A percentile compares a stretch with the other conserved stretches of the same genome.
Conservation (phyloP, 2,888 invertebrate species). For the Plagiodera versicolora region DNA sequence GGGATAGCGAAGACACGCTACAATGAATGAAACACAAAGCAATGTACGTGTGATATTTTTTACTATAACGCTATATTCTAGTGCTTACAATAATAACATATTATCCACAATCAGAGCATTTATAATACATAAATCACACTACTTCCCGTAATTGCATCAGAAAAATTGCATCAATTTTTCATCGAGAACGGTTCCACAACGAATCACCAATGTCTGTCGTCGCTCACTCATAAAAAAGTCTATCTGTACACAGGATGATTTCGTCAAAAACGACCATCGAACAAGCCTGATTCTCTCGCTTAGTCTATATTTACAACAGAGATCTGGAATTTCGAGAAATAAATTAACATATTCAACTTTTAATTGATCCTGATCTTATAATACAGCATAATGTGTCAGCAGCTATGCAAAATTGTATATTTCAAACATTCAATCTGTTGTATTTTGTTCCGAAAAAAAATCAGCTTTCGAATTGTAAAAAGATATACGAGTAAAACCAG, state of each 20-base stretch:
- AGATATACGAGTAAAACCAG: too few relatives aligned
- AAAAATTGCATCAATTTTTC: conserved; percentile 27
- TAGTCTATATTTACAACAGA: background rate
- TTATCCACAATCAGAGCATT: conserved; percentile 53
- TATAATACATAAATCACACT: conserved; percentile 54
- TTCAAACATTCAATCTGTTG: too few relatives aligned
- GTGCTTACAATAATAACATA: conserved; percentile 52
- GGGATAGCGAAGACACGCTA: conserved; percentile 8
- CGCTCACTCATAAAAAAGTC: conserved; percentile 12
- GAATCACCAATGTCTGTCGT: conserved; percentile 25
- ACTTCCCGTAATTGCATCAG: conserved; percentile 42
- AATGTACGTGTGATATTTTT: conserved; percentile 46
- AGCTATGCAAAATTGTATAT: background rate
- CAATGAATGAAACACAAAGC: conserved; percentile 46
- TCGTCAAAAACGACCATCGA: background rate
- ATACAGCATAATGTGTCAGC: too few relatives aligned
- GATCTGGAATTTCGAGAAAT: background rate
- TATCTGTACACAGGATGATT: conserved; percentile 6
- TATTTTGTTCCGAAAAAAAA: too few relatives aligned
- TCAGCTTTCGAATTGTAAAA: too few relatives aligned
- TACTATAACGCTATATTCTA: conserved; percentile 48
- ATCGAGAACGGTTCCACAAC: conserved; percentile 34
- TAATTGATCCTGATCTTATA: too few relatives aligned
- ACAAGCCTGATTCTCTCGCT: background rate
- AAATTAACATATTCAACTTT: background rate